These are phyloP conservation scores for roundworm (Caenorhabditis elegans) DNA, from an alignment of 1,140 invertebrate genomes.

Conservation along the genomic window WBcel235 BX284605.5:11693001-11693500, in stretches of 20 bases:
- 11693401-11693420: neutral
- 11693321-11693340: neutral
- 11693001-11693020: neutral
- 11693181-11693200: no score
- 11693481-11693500: neutral
- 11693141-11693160: neutral
- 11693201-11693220: no score
- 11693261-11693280: neutral
- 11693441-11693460: conserved; percentile 25
- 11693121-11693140: no score
- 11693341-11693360: conserved; percentile 25
- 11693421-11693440: neutral
- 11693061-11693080: neutral
- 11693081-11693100: neutral
- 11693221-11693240: neutral
- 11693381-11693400: neutral
- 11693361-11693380: conserved; percentile 18
- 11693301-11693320: neutral
- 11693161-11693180: neutral
- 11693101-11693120: conserved; percentile 12
- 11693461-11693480: neutral
- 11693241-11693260: neutral
- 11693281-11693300: neutral
- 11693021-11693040: neutral
- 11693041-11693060: neutral